Conservation (phyloP, 1,140 invertebrate species). For the Cardiocondyla obscurior region DNA sequence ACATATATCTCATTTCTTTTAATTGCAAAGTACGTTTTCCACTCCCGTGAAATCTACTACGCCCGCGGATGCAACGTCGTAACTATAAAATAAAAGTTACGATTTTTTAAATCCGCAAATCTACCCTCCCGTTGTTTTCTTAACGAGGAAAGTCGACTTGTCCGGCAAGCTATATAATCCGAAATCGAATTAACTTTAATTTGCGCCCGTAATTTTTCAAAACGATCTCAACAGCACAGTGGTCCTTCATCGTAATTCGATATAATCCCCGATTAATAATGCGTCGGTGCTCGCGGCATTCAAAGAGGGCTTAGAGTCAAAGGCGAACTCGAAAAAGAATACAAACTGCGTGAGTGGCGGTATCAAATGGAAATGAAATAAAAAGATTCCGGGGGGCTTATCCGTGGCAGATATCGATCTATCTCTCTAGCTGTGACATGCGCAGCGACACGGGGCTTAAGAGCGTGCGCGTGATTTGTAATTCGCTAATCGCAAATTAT, state of each 20-base stretch:
- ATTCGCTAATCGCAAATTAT: constrained; percentile 77
- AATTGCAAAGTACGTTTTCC: constrained; percentile 35
- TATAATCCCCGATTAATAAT: background rate
- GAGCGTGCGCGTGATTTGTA: constrained; percentile 13
- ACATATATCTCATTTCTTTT: constrained; percentile 33
- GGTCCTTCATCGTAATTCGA: background rate
- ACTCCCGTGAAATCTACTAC: constrained; percentile 2
- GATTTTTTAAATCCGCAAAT: constrained; percentile 4
- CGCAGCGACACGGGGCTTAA: background rate
- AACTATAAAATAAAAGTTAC: background rate
- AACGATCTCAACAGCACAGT: background rate
- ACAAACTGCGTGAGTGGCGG: background rate
- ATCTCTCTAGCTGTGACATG: background rate
- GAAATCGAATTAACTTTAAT: constrained; percentile 8
- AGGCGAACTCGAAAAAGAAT: background rate
- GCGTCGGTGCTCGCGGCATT: background rate
- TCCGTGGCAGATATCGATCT: constrained; percentile 20
- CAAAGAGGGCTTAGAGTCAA: background rate
- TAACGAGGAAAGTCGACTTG: constrained; percentile 7
- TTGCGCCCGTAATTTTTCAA: background rate
- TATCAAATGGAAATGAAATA: background rate
- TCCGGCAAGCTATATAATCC: constrained; percentile 2
- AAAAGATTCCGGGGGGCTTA: constrained; percentile 12
- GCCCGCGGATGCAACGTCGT: background rate
- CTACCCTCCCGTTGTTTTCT: background rate